Evolutionary conservation across 1,140 invertebrate species (phyloP), one percentile per base, ranked within the genome.

Genomic region (Drosophila watanabei): DNA sequence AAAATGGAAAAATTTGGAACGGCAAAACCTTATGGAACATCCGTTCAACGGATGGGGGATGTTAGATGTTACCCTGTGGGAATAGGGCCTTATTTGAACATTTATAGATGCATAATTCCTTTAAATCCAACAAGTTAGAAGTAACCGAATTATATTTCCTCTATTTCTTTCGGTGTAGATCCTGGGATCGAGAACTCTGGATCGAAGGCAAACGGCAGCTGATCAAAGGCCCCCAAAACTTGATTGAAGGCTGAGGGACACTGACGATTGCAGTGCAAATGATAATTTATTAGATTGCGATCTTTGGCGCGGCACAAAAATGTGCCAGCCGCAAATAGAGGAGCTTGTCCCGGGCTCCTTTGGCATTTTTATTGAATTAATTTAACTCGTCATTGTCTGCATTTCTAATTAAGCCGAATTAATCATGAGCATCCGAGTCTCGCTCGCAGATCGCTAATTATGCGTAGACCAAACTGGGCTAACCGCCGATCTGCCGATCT

Each of bases 331-430:
- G 43, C 45, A 61, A 35, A 71, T 72, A 68, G 39, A 71, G 51
- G 51, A 71, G 69, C 63, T 13, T 13, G 41, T 16, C 43, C 35
- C 32, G 14, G 71, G 43, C 13, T 79, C 52, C 56, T 73, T 69
- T 72, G 85, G 82, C 65, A 90, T 90, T 90, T 90, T 82, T 82
- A 90, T 90, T 90, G 86, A 90, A 90, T 90, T 90, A 90, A 90
- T 90, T 90, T 90, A 72, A 75, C 35, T 75, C 69, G 64, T 82
- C 75, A 76, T 90, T 73, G 86, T 90, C 86, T 90, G 86, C 86
- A 90, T 90, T 90, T 90, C 82, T 90, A 90, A 90, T 90, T 90
- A 90, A 90, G 76, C 82, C 86, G 86, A 90, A 90, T 90, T 90
- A 90, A 90, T 90, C 86, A 89, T 89, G 79, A 90, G 86, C 64